Base-by-base conservation (phyloP, 2,797 vertebrate species). In the Emydoidea blandingii region DNA sequence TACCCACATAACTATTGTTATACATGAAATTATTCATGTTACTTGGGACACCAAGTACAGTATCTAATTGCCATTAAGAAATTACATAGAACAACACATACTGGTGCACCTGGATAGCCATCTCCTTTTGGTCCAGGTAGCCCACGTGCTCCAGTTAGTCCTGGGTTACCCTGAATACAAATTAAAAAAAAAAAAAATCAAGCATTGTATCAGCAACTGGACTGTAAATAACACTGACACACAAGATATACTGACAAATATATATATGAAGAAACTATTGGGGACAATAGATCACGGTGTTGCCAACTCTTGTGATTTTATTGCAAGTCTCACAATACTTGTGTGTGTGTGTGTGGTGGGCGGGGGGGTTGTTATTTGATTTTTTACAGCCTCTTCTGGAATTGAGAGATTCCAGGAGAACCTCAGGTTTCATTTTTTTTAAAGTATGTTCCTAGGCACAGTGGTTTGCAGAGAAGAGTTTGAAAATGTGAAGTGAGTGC, bases 101-200 rank as follows among this genome's bases (percentile, higher is more conserved):
- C 99, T 53, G 97, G 91, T 89, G 96, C 87, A 34, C 99, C 99
- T 9, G 98, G 97, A 91, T 94, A 97, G 50, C 99, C 98, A 12
- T 99, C 98, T 0, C 98, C 99, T 97, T 98, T 99, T 34, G 83
- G 89, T 90, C 99, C 99, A n/a, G 97, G 92, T 37, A 88, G 84
- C 29, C 99, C 99, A 47, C 89, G 53, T 23, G 82, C 97, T 62
- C 99, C 99, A 12, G 57, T 92, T 41, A 95, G 65, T 16, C 99
- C 99, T 90, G 23, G 97, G 72, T 98, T 95, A 27, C 99, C 99
- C 99, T 99, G 86, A 89, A 92, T 6, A 89, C 29, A 91, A 87
- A 94, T 62, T 0, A 83, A 12, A 41, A 41, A 41, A 41, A 81
- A 88, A 41, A 41, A 41, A 83, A 88, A 6, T 76, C 29, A 88